A percentile compares a stretch with the other conserved stretches of the same genome.
Evolutionary conservation across 2,797 vertebrate species (phyloP).

Genomic region (Gymnothorax javanicus): DNA sequence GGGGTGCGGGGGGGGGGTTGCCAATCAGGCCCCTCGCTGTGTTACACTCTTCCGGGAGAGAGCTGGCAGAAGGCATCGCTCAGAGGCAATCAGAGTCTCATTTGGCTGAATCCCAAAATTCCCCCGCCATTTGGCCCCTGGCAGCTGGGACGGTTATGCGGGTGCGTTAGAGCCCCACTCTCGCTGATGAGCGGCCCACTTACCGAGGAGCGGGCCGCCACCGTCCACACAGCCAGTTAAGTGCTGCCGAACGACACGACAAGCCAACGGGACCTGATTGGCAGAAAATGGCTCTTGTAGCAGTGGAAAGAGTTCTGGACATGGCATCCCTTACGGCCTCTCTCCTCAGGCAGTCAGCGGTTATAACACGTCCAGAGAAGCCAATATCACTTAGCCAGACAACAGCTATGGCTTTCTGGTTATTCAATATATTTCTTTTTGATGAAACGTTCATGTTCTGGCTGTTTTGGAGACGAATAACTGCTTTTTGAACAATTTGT

Average conservation of each 20-base stretch:
- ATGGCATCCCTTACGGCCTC: background rate
- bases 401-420: background rate
- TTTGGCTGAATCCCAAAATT: background rate
- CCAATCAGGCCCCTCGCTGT: background rate
- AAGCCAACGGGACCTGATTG: background rate
- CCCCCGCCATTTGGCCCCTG: background rate
- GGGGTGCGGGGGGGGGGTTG: background rate
- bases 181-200: background rate
- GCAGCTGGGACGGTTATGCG: background rate
- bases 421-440: background rate
- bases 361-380: background rate
- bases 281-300: background rate
- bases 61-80: background rate
- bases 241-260: background rate
- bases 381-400: background rate
- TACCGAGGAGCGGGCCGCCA: background rate
- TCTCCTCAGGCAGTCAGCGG: background rate
- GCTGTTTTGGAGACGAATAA: too few species aligned
- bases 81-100: background rate
- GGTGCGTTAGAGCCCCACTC: background rate
- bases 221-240: background rate
- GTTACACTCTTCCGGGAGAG: background rate
- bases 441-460: too few species aligned
- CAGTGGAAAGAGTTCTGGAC: background rate
- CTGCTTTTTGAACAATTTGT: too few species aligned